Percentiles rank a stretch among this genome's conserved stretches.
Evolutionary conservation across 2,797 vertebrate genomes (phyloP).

Genomic region (Vultur gryphus): DNA sequence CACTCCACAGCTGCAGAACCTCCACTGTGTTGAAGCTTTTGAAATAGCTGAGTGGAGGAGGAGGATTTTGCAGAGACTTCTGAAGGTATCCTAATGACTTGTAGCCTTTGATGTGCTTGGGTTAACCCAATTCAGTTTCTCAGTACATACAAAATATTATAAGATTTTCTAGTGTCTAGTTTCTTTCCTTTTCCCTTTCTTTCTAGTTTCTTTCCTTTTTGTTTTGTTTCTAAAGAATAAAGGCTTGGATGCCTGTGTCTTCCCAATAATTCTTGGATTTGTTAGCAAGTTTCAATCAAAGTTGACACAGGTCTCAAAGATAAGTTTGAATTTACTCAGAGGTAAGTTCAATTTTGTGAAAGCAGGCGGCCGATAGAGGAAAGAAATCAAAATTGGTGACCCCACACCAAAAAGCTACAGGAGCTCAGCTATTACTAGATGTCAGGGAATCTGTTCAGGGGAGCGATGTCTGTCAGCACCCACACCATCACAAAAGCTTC

Average conservation of each 20-base stretch:
- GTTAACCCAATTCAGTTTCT: not conserved
- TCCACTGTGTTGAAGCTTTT: not conserved
- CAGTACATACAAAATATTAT: not conserved
- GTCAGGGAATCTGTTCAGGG: not conserved
- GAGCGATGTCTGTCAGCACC: not conserved
- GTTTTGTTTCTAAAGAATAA: not conserved
- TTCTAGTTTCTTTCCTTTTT: not conserved
- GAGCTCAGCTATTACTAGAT: not conserved
- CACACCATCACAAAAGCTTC: not conserved
- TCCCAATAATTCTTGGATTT: not conserved
- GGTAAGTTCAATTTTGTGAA: not conserved
- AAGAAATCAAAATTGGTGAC: not conserved
- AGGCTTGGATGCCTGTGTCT: not conserved
- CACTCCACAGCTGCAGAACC: not conserved
- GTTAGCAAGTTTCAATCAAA: not conserved
- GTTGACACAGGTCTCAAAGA: not conserved
- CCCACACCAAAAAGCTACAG: not conserved
- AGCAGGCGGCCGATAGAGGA: not conserved
- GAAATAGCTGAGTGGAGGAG: not conserved
- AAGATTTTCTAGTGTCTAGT: not conserved
- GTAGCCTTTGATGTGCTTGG: not conserved
- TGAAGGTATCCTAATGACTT: not conserved
- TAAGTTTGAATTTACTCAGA: not conserved
- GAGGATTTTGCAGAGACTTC: not conserved
- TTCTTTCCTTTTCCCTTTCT: not conserved